Conservation (phyloP, 2,113 vertebrate species). For the Brevimyrus niger region DNA sequence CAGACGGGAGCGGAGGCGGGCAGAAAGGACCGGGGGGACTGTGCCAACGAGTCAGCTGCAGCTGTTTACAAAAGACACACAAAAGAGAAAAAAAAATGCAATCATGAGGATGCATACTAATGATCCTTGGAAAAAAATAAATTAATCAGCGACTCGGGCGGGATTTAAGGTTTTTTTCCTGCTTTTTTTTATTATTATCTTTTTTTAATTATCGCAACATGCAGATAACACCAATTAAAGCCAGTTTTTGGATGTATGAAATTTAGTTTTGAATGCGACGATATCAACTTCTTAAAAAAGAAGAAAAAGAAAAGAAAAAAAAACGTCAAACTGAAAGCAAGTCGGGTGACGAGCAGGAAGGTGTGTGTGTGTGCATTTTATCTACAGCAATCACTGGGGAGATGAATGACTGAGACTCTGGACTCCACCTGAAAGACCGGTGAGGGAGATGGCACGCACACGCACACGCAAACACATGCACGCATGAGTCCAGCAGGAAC, state of each 20-base stretch:
- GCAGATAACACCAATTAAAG: not conserved
- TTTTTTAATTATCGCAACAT: conserved; percentile 21
- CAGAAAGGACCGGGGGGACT: conserved; percentile 53
- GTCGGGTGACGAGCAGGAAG: conserved; percentile 24
- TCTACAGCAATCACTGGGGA: conserved; percentile 78
- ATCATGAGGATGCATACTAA: conserved; percentile 59
- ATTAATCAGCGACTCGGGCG: conserved; percentile 50
- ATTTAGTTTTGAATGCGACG: conserved; percentile 10
- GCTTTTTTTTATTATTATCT: conserved; percentile 1
- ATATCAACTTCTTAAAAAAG: conserved; percentile 31
- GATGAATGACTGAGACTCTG: conserved; percentile 66
- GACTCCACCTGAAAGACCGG: conserved; percentile 60
- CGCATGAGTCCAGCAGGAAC: conserved; percentile 76
- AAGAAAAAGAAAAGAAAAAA: conserved; percentile 1
- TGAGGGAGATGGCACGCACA: conserved; percentile 72
- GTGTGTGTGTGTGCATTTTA: conserved; percentile 69
- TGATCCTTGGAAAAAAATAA: conserved; percentile 54
- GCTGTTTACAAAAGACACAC: conserved; percentile 63
- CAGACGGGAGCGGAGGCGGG: conserved; percentile 38
- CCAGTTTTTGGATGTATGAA: conserved; percentile 1
- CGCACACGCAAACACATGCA: conserved; percentile 20
- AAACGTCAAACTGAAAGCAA: conserved; percentile 34
- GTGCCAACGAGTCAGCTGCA: conserved; percentile 57
- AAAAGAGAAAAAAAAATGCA: conserved; percentile 39
- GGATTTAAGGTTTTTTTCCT: conserved; percentile 35